Base-by-base conservation (phyloP, 2,888 invertebrate species). In the Mesodorylaimus sp. region DNA sequence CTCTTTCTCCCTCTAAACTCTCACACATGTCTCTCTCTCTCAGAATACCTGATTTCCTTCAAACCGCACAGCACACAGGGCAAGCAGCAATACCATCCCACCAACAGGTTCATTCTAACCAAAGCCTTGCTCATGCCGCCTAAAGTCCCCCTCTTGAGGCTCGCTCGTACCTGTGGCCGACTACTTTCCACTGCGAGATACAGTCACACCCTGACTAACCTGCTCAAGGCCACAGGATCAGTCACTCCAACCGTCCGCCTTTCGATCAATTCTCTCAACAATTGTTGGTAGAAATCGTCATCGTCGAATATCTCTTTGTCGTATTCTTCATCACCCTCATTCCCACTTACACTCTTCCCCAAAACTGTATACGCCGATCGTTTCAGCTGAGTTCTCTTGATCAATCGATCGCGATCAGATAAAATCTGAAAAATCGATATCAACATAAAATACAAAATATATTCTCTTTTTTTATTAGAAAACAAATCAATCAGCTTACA, bases 231-330 rank as follows among this genome's bases (percentile, higher is more conserved):
- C 7, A 81, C 75, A 1, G 87, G 84, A 70, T 86, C 87, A 1
- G 79, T 79, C 10, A 83, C 75, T 36, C 58, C 58, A 60, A 80
- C 79, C 2, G 80, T 77, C 53, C 89, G 89, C 56, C 80, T 79
- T 66, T 93, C 88, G 55, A 95, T 89, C 37, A 95, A 71, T 66
- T 93, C 89, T 54, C 86, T 73, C 41, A 95, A 70, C 49, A 91
- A 73, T 61, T 88, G 85, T 68, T 91, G 89, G 68, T 95, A 95
- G 67, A 95, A 95, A 66, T 95, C 95, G 60, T 83, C 83, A 64
- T 95, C 95, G 67, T 95, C 91, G 70, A 86, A 95, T 60, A 93
- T 83, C 48, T 62, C 62, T 7, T 52, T 48, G 48, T 62, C 62
- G 25, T 49, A 26, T 13, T 36, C 39, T 2, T 51, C 50, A 5